Evolutionary conservation across 2,888 invertebrate genomes (phyloP), one percentile per base, ranked within the genome.

Genomic region (Sinopyrophorus schimmeli): DNA sequence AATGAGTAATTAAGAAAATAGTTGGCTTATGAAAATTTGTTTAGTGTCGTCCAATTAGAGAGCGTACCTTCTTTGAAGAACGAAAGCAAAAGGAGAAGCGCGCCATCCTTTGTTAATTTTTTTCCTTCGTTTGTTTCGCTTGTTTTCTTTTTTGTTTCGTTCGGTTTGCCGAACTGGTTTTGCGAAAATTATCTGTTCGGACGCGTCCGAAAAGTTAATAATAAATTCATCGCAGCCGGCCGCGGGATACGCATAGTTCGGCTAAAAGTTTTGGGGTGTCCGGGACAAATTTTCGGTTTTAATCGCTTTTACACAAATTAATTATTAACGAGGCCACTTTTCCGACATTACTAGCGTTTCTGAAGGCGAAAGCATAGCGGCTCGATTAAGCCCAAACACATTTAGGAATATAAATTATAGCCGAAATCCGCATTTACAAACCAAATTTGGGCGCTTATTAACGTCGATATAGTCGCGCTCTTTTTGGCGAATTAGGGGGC

Each of bases 321-420:
- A 44, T 44, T 35, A 44, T 37, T 44, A 37, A 44, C 43, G 34
- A 26, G 34, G 20, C 27, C 42, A 42, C 43, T 44, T 44, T 35
- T 35, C 43, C 27, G 16, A 34, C 42, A 27, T 35, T 35, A 35
- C 35, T 23, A 24, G 23, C 31, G 39, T 38, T 39, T 28, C 39
- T 28, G 14, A 31, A 32, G n/a, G 32, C 32, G 11, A 32, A 35
- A 26, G 43, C 26, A 35, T 26, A n/a, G n/a, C n/a, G 43, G 16
- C 37, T 28, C 35, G 44, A 47, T 39, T 40, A 40, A 32, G 39
- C 39, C 31, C 38, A 38, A 40, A 34, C 47, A 34, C 47, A 34
- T 48, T 48, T 42, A 27, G 16, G 35, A 34, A 48, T 42, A 41
- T 48, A 41, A 41, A 48, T 48, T 41, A 35, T 35, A 47, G 32